Evolutionary conservation across 2,113 vertebrate genomes (phyloP).

Genomic region (Saimiri boliviensis): DNA sequence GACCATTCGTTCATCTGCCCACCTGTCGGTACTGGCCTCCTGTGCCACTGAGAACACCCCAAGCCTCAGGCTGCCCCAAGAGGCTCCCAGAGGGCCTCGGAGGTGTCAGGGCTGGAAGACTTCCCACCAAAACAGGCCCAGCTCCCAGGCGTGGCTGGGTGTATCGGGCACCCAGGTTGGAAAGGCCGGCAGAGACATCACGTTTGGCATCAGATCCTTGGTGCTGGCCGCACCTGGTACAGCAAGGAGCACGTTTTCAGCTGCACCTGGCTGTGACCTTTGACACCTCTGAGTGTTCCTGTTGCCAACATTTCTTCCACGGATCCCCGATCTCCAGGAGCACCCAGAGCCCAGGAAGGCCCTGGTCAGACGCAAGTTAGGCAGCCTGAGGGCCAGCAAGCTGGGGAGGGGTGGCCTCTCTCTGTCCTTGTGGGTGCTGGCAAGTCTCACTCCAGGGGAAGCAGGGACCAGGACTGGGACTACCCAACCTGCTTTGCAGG

Average conservation of each 20-base stretch:
- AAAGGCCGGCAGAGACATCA: neutral
- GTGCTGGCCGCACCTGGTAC: neutral
- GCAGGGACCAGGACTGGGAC: neutral
- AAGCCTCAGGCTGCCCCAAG: too few relatives aligned
- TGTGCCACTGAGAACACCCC: fast-evolving
- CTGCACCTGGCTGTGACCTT: neutral
- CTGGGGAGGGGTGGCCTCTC: neutral
- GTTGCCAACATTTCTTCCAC: neutral
- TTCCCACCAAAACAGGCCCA: neutral
- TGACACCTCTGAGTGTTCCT: neutral
- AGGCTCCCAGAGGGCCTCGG: neutral
- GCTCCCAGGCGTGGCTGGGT: neutral
- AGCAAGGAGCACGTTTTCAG: neutral
- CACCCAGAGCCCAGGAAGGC: neutral
- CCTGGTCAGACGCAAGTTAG: neutral
- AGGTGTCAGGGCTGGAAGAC: neutral
- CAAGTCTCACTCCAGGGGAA: too few relatives aligned
- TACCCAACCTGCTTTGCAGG: fast-evolving
- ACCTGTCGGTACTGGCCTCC: neutral
- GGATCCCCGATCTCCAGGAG: neutral
- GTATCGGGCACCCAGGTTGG: fast-evolving
- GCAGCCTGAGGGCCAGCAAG: neutral
- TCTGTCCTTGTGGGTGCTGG: neutral
- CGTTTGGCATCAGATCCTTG: too few relatives aligned
- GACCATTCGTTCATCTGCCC: fast-evolving